Evolutionary conservation across 2,113 vertebrate species (phyloP).

Genomic region (Dromas ardeola): DNA sequence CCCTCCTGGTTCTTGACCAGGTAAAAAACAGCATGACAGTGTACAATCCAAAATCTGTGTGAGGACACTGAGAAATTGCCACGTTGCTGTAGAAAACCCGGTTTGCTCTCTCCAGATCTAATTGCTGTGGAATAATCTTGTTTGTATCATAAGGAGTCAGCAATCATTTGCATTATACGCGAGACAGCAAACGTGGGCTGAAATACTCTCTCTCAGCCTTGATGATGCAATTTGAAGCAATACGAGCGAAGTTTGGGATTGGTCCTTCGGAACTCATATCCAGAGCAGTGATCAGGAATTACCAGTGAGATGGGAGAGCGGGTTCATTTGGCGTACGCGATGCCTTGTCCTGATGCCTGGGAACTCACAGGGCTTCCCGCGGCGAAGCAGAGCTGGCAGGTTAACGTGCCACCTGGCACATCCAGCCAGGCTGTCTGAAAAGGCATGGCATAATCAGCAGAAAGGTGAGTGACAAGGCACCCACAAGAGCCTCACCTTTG

Average conservation of each 20-base stretch:
- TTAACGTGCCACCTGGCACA: not conserved
- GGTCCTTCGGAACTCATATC: not conserved
- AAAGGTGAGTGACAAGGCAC: not conserved
- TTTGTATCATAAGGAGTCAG: not conserved
- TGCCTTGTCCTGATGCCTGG: not conserved
- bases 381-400: not conserved
- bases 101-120: not conserved
- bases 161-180: not conserved
- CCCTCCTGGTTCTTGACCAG: not conserved
- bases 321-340: not conserved
- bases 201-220: not conserved
- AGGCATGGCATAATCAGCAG: not conserved
- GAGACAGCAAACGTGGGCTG: not conserved
- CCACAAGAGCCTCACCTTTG: not conserved
- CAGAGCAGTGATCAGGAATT: not conserved
- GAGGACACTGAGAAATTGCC: not conserved
- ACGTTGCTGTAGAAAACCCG: not conserved
- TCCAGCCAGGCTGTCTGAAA: not conserved
- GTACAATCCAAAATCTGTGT: not conserved
- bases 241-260: not conserved
- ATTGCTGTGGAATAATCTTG: not conserved
- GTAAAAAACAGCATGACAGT: not conserved
- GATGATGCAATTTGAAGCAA: not conserved
- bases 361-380: not conserved
- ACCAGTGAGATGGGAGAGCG: not conserved